Conservation (phyloP, 2,797 vertebrate genomes). For the Neosalanx taihuensis region DNA sequence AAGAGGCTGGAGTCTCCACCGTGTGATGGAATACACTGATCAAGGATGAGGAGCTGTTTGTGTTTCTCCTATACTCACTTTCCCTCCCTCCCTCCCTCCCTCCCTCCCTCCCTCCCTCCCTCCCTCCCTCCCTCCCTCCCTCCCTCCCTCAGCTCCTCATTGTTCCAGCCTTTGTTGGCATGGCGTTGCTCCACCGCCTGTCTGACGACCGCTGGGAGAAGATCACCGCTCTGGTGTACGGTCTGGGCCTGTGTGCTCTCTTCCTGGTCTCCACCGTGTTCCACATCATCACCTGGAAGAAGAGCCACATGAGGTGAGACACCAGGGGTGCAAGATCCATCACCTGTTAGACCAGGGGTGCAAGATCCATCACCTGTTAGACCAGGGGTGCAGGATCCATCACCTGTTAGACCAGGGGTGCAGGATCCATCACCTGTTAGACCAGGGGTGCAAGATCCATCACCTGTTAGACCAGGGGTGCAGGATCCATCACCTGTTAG, state of each 20-base stretch:
- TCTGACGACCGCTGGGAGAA: conserved; percentile 90
- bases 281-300: conserved; percentile 95
- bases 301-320: conserved; percentile 90
- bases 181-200: conserved; percentile 85
- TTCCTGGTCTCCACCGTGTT: conserved; percentile 96
- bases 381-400: neutral
- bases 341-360: neutral
- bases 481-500: neutral
- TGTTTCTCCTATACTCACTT: neutral
- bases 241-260: conserved; percentile 89
- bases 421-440: neutral
- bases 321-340: neutral
- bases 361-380: neutral
- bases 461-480: neutral
- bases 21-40: too few relatives aligned
- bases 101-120: neutral
- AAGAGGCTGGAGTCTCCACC: neutral
- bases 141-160: conserved; percentile 81
- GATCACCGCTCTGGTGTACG: conserved; percentile 94
- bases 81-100: neutral
- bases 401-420: neutral
- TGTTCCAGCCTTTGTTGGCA: conserved; percentile 89
- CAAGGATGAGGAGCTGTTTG: neutral
- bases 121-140: neutral
- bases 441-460: neutral